Percentiles rank a stretch among this genome's conserved stretches.
Conservation (phyloP, 2,888 invertebrate genomes). For the Drosophila mimetica region DNA sequence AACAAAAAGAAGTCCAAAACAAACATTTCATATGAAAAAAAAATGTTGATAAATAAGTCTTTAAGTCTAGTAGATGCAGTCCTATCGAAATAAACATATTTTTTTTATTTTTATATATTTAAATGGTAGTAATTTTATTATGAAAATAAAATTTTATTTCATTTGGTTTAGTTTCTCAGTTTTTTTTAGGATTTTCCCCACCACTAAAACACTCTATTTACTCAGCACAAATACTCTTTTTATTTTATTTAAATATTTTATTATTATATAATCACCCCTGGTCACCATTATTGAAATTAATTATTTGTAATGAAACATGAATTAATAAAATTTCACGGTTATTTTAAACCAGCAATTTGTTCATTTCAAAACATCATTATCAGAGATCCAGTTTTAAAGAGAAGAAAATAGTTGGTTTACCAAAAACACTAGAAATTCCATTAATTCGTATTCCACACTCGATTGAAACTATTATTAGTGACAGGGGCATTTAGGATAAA, state of each 20-base stretch:
- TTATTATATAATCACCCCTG: constrained; percentile 11
- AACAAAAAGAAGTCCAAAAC: too few relatives aligned
- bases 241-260: constrained; percentile 30
- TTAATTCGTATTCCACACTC: neutral
- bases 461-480: neutral
- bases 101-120: too few relatives aligned
- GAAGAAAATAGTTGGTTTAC: constrained; percentile 2
- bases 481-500: constrained; percentile 4
- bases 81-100: too few relatives aligned
- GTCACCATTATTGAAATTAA: constrained; percentile 1
- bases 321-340: constrained; percentile 12
- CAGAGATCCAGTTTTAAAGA: constrained; percentile 17
- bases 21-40: too few relatives aligned
- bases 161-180: too few relatives aligned
- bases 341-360: neutral
- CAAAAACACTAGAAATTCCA: neutral
- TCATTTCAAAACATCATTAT: constrained; percentile 2
- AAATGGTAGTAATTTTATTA: too few relatives aligned
- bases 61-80: too few relatives aligned
- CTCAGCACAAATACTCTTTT: constrained; percentile 24
- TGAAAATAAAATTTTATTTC: too few relatives aligned
- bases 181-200: neutral
- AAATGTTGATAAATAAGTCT: too few relatives aligned
- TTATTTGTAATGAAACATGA: neutral
- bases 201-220: neutral